Evolutionary conservation across 1,140 invertebrate genomes (phyloP).

Genomic region (Battus philenor): DNA sequence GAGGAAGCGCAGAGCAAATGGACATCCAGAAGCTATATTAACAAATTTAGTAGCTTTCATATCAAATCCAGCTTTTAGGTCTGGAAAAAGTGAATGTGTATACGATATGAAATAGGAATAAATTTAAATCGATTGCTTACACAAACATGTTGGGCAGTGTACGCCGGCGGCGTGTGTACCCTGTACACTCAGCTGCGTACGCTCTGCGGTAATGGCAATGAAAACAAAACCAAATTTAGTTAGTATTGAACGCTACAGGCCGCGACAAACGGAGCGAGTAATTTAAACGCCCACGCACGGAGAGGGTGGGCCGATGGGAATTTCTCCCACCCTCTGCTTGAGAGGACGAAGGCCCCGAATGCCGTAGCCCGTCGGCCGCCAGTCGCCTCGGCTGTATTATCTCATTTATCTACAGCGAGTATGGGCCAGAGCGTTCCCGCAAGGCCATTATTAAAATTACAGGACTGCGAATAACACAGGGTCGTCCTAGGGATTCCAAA

Average conservation of each 20-base stretch:
- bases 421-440: conserved; percentile 25
- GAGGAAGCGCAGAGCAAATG: no score
- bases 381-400: conserved; percentile 23
- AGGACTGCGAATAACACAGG: conserved; percentile 25
- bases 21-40: no score
- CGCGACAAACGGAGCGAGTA: conserved; percentile 21
- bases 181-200: background rate
- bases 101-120: no score
- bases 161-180: conserved; percentile 5
- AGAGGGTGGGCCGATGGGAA: conserved; percentile 19
- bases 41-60: no score
- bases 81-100: no score
- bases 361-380: conserved; percentile 17
- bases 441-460: conserved; percentile 53
- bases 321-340: conserved; percentile 19
- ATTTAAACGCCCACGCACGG: conserved; percentile 31
- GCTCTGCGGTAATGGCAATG: conserved; percentile 19
- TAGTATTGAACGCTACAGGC: conserved; percentile 19
- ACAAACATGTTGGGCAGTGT: background rate
- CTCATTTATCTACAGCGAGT: conserved; percentile 35
- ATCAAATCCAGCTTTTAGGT: no score
- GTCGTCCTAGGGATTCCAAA: conserved; percentile 2
- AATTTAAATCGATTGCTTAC: background rate
- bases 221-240: conserved; percentile 31
- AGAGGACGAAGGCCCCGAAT: conserved; percentile 18